These are phyloP conservation scores for Eurystomus glaucurus DNA, from an alignment of 2,797 vertebrate species.

Conservation along the genomic window DNA sequence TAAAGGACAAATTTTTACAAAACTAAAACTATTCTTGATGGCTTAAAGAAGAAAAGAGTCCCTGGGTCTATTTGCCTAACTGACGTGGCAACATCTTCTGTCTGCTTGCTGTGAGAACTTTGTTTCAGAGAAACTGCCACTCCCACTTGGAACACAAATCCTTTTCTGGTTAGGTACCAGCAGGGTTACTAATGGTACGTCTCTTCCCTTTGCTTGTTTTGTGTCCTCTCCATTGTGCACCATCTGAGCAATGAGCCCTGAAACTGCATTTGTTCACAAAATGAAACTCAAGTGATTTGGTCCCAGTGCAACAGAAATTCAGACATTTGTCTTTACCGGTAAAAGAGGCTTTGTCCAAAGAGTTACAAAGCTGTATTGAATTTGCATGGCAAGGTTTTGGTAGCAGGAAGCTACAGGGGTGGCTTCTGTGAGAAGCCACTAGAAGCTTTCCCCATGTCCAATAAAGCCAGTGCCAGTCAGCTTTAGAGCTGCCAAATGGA, in stretches of 20 bases:
- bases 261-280: conserved; percentile 21
- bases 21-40: neutral
- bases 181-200: neutral
- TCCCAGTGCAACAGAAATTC: neutral
- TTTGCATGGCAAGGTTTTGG: neutral
- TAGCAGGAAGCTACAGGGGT: neutral
- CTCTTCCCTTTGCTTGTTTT: neutral
- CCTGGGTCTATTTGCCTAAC: neutral
- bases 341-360: neutral
- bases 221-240: neutral
- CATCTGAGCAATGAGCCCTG: conserved; percentile 19
- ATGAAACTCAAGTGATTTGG: conserved; percentile 1
- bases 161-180: neutral
- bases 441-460: neutral
- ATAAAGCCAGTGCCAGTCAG: neutral
- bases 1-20: neutral
- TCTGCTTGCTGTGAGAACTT: neutral
- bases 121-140: neutral
- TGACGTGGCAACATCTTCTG: neutral
- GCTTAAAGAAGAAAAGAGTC: neutral
- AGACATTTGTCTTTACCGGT: neutral
- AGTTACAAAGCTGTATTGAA: neutral
- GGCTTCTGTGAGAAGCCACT: too few relatives aligned
- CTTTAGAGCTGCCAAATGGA: neutral
- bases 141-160: neutral